phyloP scores from a whole-genome alignment of 2,113 vertebrate species.

The Petrocephalus zakoni region DNA sequence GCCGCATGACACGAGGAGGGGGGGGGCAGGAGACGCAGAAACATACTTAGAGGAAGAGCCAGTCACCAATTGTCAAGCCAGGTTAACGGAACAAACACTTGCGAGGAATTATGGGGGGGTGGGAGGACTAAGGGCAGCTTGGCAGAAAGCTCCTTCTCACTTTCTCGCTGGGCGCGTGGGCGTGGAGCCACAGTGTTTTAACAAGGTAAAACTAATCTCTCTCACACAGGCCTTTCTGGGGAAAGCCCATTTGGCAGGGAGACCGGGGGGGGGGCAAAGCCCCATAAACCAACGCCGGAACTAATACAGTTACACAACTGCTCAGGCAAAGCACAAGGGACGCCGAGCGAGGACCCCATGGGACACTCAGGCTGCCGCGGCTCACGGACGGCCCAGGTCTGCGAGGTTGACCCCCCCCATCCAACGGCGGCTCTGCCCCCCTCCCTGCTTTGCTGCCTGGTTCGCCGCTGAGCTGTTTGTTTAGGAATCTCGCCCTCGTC shows the following conservation, averaged over 20 bases:
- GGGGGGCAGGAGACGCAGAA: not conserved
- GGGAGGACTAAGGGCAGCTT: not conserved
- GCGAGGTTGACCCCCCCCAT: not conserved
- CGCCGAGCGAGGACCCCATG: not conserved
- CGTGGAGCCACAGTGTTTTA: not conserved
- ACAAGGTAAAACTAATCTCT: constrained; percentile 26
- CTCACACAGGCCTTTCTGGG: not conserved
- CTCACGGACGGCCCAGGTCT: not conserved
- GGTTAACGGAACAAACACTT: constrained; percentile 14
- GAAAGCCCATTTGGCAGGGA: constrained; percentile 2
- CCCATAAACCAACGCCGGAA: not conserved
- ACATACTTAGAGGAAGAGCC: not conserved
- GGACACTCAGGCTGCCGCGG: not conserved
- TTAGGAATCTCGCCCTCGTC: constrained; percentile 93
- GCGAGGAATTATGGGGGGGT: not conserved
- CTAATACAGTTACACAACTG: not conserved
- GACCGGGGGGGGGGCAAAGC: not conserved
- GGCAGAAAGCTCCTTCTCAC: not conserved
- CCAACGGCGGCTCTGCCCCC: not conserved
- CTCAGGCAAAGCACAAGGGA: not conserved
- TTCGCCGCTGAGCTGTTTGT: constrained; percentile 96
- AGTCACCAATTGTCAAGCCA: not conserved
- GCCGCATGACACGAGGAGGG: not conserved
- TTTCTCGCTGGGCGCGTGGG: not conserved
- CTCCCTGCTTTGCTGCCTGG: constrained; percentile 58